Conservation (phyloP, 2,113 vertebrate genomes). For the Chionis minor region DNA sequence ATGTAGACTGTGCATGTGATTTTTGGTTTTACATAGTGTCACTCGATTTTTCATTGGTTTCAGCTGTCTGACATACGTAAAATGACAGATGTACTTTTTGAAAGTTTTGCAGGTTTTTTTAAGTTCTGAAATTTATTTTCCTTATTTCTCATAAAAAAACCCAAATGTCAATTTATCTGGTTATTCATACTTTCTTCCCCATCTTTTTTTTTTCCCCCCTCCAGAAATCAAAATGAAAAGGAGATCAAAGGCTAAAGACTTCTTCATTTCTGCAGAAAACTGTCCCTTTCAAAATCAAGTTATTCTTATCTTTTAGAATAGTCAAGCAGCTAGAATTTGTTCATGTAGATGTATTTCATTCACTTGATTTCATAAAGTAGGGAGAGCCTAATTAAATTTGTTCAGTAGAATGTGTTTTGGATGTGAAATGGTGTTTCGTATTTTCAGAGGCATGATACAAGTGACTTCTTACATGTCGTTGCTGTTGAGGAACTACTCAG, state of each 20-base stretch:
- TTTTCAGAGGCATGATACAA: background rate
- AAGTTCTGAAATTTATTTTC: background rate
- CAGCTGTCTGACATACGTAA: background rate
- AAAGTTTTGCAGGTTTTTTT: background rate
- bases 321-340: background rate
- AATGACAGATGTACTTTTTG: background rate
- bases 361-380: background rate
- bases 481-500: background rate
- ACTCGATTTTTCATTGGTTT: background rate
- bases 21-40: background rate
- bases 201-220: accelerated
- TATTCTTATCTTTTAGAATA: background rate
- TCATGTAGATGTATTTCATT: background rate
- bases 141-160: background rate
- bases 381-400: background rate
- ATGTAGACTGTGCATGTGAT: background rate
- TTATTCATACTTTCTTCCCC: background rate
- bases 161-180: background rate
- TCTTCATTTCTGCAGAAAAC: background rate
- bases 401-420: background rate
- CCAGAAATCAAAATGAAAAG: background rate
- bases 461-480: background rate
- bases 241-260: background rate
- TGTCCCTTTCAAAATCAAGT: background rate
- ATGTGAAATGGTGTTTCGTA: background rate